Evolutionary conservation across 2,797 vertebrate species (phyloP).

Genomic region (Oceanodroma leucorhoa): DNA sequence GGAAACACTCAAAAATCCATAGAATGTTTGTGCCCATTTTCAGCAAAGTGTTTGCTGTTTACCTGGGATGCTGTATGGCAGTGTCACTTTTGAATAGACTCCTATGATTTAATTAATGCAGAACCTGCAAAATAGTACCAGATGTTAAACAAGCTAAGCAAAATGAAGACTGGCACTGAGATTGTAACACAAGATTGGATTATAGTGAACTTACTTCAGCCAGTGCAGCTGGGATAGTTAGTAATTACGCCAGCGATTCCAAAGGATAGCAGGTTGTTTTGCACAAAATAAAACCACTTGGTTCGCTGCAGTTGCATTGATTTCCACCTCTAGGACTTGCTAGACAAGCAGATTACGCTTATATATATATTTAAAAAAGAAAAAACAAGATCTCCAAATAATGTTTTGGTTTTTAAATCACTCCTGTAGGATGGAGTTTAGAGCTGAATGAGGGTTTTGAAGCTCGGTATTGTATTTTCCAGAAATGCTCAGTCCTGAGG

Average conservation of each 20-base stretch:
- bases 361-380: background rate
- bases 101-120: background rate
- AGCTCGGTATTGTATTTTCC: background rate
- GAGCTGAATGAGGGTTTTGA: background rate
- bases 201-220: background rate
- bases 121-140: background rate
- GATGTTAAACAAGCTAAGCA: background rate
- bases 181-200: background rate
- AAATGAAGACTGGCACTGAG: background rate
- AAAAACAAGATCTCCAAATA: background rate
- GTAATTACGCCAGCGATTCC: background rate
- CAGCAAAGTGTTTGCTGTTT: background rate
- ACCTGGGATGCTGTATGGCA: background rate
- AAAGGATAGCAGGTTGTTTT: background rate
- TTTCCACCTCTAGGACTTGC: background rate
- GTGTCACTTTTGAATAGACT: background rate
- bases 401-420: background rate
- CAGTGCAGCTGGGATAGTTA: background rate
- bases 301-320: background rate
- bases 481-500: background rate
- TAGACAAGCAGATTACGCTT: background rate
- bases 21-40: background rate
- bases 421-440: background rate
- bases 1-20: background rate
- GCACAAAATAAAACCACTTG: background rate